These are phyloP conservation scores for Gobio gobio DNA, from an alignment of 2,113 vertebrate species.

Conservation along the genomic window DNA sequence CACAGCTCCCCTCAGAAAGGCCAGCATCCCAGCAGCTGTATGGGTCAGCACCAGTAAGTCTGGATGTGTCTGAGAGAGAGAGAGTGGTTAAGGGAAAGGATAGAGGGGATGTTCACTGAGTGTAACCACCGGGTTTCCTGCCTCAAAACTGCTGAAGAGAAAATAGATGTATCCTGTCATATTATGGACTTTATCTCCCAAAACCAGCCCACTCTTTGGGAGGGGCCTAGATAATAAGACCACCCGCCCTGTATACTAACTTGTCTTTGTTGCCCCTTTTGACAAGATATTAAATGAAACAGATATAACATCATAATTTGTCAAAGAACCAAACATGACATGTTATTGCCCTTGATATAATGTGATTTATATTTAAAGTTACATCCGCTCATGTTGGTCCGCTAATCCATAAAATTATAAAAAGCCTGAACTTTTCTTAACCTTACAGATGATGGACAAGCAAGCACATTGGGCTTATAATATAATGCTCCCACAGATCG, in stretches of 20 bases:
- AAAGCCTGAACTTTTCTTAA: background rate
- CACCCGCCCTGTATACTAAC: background rate
- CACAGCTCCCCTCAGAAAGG: constrained; percentile 42
- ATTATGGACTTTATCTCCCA: constrained; percentile 17
- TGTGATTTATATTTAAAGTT: background rate
- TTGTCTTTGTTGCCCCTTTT: constrained; percentile 1
- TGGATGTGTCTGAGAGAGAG: background rate
- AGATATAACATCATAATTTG: background rate
- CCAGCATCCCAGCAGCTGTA: constrained; percentile 45
- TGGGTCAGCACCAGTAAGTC: constrained; percentile 2
- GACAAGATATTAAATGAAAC: constrained; percentile 5
- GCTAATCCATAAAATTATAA: background rate
- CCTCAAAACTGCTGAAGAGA: constrained; percentile 41
- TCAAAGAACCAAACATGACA: too few species aligned
- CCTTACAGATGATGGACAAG: background rate
- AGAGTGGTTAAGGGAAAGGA: constrained; percentile 23
- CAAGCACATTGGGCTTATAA: background rate
- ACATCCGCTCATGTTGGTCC: background rate
- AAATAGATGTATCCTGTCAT: constrained; percentile 37
- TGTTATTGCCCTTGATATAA: background rate
- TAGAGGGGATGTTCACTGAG: constrained; percentile 3
- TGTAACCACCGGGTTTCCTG: constrained; percentile 45
- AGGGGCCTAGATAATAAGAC: background rate
- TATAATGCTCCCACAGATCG: background rate
- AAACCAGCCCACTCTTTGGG: constrained; percentile 53